phyloP scores from a whole-genome alignment of 2,797 vertebrate genomes.

The Dendrocincla tyrannina region DNA sequence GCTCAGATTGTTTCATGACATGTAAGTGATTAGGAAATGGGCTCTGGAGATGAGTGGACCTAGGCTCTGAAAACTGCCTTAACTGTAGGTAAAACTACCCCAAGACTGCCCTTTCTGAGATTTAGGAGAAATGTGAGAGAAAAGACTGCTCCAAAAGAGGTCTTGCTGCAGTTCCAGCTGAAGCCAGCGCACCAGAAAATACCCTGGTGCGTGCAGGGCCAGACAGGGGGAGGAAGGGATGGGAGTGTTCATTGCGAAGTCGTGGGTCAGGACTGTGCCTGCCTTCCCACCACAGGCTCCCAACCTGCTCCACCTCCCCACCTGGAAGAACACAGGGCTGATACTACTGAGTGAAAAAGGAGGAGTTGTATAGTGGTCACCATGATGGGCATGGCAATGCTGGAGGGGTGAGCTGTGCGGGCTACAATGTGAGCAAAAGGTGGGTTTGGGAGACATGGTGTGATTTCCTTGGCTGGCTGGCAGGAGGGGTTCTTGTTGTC shows the following conservation, averaged over 20 bases:
- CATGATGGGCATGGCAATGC: accelerated
- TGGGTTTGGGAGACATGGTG: background rate
- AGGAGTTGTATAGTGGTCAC: background rate
- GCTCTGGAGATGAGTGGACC: background rate
- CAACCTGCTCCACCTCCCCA: background rate
- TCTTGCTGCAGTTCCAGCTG: background rate
- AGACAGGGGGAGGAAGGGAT: background rate
- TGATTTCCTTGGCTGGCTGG: background rate
- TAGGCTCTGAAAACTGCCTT: background rate
- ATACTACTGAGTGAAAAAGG: background rate
- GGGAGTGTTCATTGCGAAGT: background rate
- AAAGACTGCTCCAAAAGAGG: background rate
- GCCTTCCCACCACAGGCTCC: accelerated
- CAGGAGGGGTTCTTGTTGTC: background rate
- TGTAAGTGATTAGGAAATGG: background rate
- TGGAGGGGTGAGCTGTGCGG: background rate
- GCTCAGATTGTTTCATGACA: background rate
- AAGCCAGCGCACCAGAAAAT: background rate
- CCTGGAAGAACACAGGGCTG: background rate
- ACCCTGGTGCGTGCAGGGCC: background rate
- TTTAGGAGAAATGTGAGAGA: accelerated
- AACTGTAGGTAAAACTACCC: background rate
- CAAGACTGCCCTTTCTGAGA: background rate
- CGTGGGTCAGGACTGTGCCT: background rate
- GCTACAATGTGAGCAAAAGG: background rate